phyloP scores from a whole-genome alignment of 2,888 invertebrate species.

The Dascillus cervinus region DNA sequence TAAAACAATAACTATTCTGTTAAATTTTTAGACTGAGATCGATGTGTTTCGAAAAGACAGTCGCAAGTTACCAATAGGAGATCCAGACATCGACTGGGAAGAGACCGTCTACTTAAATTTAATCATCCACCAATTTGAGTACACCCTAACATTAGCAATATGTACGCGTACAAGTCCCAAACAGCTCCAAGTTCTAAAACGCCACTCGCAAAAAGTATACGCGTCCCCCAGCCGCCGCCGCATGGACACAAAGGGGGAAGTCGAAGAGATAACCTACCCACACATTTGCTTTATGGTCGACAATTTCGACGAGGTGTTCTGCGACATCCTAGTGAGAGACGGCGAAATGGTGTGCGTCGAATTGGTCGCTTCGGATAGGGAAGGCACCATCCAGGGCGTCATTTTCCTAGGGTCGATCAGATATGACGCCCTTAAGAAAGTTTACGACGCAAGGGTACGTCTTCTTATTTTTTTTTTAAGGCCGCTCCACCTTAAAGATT shows the following conservation, averaged over 20 bases:
- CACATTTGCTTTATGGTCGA: slow-evolving; percentile 99
- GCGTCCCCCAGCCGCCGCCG: slow-evolving; percentile 93
- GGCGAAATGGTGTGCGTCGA: slow-evolving; percentile 99
- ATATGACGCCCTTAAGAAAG: slow-evolving; percentile 94
- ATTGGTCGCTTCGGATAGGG: slow-evolving; percentile 85
- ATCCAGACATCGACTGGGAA: slow-evolving; percentile 97
- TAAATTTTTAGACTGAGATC: slow-evolving; percentile 81
- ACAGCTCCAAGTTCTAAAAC: slow-evolving; percentile 89
- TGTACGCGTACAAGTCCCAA: slow-evolving; percentile 97
- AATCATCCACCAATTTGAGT: slow-evolving; percentile 97
- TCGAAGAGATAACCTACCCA: slow-evolving; percentile 98
- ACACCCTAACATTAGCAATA: slow-evolving; percentile 93
- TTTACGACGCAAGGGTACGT: slow-evolving; percentile 90
- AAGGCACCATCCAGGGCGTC: slow-evolving; percentile 81
- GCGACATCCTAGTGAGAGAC: slow-evolving; percentile 93
- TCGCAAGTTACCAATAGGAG: slow-evolving; percentile 91
- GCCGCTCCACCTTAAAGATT: too few relatives aligned
- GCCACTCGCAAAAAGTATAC: slow-evolving; percentile 90
- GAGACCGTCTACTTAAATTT: slow-evolving; percentile 98
- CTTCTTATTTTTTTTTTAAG: background rate
- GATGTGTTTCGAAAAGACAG: slow-evolving; percentile 98
- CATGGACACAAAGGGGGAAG: slow-evolving; percentile 97
- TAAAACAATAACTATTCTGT: too few relatives aligned
- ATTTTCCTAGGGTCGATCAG: slow-evolving; percentile 96
- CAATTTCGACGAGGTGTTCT: slow-evolving; percentile 98